These are phyloP conservation scores for Lacanobia oleracea DNA, from an alignment of 2,888 invertebrate genomes.

Conservation along the genomic window DNA sequence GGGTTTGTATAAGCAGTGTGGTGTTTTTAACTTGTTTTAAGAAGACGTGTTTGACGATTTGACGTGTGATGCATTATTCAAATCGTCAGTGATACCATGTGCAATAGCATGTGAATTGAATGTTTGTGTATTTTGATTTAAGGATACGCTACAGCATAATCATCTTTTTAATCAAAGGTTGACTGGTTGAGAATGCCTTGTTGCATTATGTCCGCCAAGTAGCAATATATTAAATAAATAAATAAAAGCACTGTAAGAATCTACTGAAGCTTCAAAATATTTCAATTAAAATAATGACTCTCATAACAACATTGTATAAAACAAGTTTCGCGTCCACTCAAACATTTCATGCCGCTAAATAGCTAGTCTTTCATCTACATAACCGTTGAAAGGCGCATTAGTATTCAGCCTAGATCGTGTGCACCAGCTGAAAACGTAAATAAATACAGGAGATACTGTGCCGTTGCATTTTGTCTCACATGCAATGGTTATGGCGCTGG, in stretches of 20 bases:
- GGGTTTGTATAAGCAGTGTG: not conserved
- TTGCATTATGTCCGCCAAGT: too few relatives aligned
- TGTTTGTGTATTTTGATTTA: not conserved
- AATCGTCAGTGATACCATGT: not conserved
- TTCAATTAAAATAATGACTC: not conserved
- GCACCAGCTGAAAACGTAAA: conserved; percentile 61
- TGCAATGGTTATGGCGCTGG: conserved; percentile 64
- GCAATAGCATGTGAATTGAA: not conserved
- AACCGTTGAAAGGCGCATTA: conserved; percentile 61
- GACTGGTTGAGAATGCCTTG: too few relatives aligned
- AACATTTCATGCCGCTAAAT: conserved; percentile 52
- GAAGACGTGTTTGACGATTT: too few relatives aligned
- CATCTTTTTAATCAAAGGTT: too few relatives aligned
- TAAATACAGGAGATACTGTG: conserved; percentile 58
- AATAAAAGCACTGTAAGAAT: too few relatives aligned
- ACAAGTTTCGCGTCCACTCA: conserved; percentile 31
- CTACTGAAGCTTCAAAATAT: not conserved
- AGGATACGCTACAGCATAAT: too few relatives aligned
- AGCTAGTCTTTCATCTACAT: conserved; percentile 50
- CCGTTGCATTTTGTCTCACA: conserved; percentile 65
- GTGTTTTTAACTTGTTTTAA: not conserved
- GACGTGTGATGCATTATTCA: not conserved
- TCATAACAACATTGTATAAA: not conserved
- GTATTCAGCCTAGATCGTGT: conserved; percentile 65
- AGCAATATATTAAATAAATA: too few relatives aligned